These are phyloP conservation scores for Cnemophilus loriae DNA, from an alignment of 2,113 vertebrate species.

Conservation along the genomic window DNA sequence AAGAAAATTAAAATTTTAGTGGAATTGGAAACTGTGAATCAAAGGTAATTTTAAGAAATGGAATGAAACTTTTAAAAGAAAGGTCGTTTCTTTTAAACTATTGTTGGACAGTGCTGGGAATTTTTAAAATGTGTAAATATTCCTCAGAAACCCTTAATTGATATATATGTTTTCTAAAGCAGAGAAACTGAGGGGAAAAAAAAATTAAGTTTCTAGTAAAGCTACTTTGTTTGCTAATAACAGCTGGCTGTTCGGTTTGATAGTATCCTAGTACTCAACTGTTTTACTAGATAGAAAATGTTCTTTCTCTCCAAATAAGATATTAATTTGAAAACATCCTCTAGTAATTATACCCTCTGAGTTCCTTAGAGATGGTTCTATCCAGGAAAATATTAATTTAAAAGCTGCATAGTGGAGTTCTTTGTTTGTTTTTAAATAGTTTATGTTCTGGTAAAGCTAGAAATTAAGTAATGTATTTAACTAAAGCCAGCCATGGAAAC, in stretches of 20 bases:
- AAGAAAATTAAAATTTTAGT: not conserved
- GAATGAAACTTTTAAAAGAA: not conserved
- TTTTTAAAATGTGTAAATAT: not conserved
- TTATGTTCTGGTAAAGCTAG: not conserved
- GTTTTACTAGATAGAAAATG: not conserved
- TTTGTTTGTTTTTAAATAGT: not conserved
- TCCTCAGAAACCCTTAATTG: not conserved
- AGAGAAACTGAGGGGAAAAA: not conserved
- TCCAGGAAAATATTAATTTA: not conserved
- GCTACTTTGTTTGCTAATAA: not conserved
- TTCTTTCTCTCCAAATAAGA: not conserved
- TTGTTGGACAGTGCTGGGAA: not conserved
- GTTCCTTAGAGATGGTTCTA: not conserved
- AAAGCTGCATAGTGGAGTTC: not conserved
- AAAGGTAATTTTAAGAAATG: not conserved
- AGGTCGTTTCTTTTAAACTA: not conserved
- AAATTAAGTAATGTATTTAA: not conserved
- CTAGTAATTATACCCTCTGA: not conserved
- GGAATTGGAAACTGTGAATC: not conserved
- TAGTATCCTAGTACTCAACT: not conserved
- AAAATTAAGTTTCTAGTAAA: not conserved
- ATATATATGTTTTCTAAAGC: not conserved
- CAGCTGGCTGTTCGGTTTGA: not conserved
- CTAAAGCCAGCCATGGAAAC: not conserved
- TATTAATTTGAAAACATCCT: not conserved